Base-by-base conservation (phyloP, 2,888 invertebrate species). In the Sinelater perroti region DNA sequence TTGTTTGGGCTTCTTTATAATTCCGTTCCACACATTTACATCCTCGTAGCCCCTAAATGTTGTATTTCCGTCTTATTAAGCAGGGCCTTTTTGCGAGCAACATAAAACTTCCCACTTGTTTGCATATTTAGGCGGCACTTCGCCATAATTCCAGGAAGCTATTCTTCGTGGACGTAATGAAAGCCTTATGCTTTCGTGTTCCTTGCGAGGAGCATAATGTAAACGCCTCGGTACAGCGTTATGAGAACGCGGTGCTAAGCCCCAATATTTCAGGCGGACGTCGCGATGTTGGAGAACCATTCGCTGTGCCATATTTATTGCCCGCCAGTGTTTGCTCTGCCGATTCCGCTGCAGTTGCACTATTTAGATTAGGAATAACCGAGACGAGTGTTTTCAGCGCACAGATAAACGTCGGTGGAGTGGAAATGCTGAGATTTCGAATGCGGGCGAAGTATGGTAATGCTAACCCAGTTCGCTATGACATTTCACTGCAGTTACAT, bases 391-490 rank as follows among this genome's bases (percentile, higher is more conserved):
- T 42, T 50, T 26, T 50, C 36, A 50, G 20, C 26, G 40, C 50
- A 38, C 14, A 50, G 31, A 52, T 52, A 44, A 52, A 44, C 31
- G 38, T 44, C 40, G 28, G 17, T 42, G 38, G 20, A 44, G 42
- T 21, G 52, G 42, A 52, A 52, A 33, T 17, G 13, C 21, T 42
- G 8, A 26, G 21, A 40, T 10, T 21, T 7, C 7, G 13, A 38
- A 52, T 44, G 10, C 50, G 17, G 26, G 26, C 36, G 13, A 11
- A 52, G 24, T 44, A 42, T 44, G 44, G 33, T 52, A 56, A 56
- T 56, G 56, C 45, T 56, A 56, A 56, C 56, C 56, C 24, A 56
- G 35, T 56, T 56, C 28, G 26, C 11, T 31, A 36, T 47, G 46
- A 53, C 46, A 46, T 38, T 33, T 47, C 40, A 40, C 35, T 38